Conservation (phyloP, 2,113 vertebrate genomes). For the Oreochromis spilurus region DNA sequence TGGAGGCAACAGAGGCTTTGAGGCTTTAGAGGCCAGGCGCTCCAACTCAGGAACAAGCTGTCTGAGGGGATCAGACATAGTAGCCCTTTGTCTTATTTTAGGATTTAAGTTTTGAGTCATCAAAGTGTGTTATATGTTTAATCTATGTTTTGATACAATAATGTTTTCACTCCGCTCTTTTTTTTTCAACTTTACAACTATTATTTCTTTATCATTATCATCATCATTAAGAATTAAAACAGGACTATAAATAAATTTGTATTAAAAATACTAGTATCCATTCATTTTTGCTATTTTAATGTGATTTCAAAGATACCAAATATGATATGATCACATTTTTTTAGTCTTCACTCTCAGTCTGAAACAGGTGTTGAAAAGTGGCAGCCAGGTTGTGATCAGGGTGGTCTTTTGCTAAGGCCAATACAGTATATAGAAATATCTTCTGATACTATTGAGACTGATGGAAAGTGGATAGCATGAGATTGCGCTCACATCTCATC, state of each 20-base stretch:
- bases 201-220: background rate
- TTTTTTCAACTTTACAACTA: background rate
- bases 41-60: background rate
- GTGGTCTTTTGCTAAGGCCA: background rate
- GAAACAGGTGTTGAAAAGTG: background rate
- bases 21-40: background rate
- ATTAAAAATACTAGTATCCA: background rate
- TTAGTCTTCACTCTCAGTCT: background rate
- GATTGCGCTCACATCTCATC: background rate
- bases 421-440: background rate
- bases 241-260: fast-evolving
- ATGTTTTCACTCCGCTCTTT: background rate
- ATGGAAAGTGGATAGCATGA: constrained; percentile 5
- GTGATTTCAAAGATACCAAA: background rate
- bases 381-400: background rate
- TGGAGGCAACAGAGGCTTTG: background rate
- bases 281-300: background rate
- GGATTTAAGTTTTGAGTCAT: background rate
- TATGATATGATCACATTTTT: background rate
- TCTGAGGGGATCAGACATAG: background rate
- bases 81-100: background rate
- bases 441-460: background rate
- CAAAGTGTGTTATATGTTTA: background rate
- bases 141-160: background rate
- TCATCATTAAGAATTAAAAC: background rate